Base-by-base conservation (phyloP, 1,140 invertebrate species). In the Oncopeltus fasciatus region DNA sequence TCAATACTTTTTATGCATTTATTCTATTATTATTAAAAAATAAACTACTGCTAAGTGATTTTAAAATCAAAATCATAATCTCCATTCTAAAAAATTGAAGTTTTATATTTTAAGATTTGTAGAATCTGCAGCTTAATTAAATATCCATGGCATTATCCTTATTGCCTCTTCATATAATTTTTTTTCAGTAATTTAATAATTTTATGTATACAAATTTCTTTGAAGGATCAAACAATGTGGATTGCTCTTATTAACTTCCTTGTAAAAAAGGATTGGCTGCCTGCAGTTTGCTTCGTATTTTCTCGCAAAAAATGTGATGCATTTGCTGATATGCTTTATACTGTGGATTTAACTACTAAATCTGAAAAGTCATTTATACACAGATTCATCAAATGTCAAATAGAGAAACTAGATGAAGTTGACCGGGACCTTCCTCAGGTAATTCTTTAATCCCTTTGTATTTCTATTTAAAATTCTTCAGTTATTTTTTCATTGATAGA, bases 201-300 rank as follows among this genome's bases (percentile, higher is more conserved):
- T n/a, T n/a, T n/a, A n/a, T n/a, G n/a, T n/a, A n/a, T n/a, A n/a
- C n/a, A n/a, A n/a, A n/a, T n/a, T n/a, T n/a, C 26, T 53, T 53
- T 24, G 1, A 4, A 53, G 49, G 49, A 53, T 24, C 49, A 53
- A 57, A 24, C 24, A 43, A 21, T 60, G 57, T 20, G 51, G 21
- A 38, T 43, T 57, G 57, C 62, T 18, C 12, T 57, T n/a, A 29
- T 57, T 20, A n/a, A 46, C 5, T 46, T 89, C 72, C 76, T 95
- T 3, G 79, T 81, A 67, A 82, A 83, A 43, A 77, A 86, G 59
- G 86, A 95, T 64, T 86, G 93, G 69, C 75, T 98, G 51, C 95
- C 96, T 0, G 88, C 92, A 0, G 92, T 98, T 1, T 85, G 91
- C 1, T 99, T 99, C 70, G 93, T 89, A 9, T 82, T 99, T 63